Evolutionary conservation across 2,113 vertebrate genomes (phyloP).

Genomic region (Suncus etruscus): DNA sequence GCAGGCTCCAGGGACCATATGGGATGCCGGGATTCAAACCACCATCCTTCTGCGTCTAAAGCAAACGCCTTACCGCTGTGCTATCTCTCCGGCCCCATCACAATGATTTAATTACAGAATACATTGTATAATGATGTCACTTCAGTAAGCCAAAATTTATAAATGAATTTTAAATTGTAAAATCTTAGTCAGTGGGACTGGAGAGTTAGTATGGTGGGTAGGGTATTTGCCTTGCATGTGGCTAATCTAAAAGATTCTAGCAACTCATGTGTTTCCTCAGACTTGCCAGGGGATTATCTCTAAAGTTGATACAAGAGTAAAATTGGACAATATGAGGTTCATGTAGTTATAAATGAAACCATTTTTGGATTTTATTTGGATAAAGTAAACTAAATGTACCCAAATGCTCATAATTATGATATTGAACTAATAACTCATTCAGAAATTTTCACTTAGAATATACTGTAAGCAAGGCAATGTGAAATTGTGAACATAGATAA

Average conservation of each 20-base stretch:
- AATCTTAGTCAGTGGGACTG: too few relatives aligned
- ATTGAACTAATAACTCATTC: neutral
- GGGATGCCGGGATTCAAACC: too few relatives aligned
- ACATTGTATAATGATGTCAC: neutral
- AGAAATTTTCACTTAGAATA: neutral
- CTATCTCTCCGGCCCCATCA: too few relatives aligned
- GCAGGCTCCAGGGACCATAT: too few relatives aligned
- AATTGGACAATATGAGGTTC: neutral
- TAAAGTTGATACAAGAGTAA: neutral
- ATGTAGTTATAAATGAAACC: neutral
- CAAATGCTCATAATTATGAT: neutral
- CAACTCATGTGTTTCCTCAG: too few relatives aligned
- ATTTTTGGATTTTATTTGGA: neutral
- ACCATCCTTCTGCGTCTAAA: too few relatives aligned
- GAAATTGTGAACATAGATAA: neutral
- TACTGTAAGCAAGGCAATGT: too few relatives aligned
- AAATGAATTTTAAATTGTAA: neutral
- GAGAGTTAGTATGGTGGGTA: too few relatives aligned
- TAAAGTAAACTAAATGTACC: neutral
- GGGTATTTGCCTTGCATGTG: too few relatives aligned
- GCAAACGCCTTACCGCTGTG: too few relatives aligned
- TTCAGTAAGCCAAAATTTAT: neutral
- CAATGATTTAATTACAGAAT: fast-evolving
- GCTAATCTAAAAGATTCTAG: too few relatives aligned
- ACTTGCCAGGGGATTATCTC: neutral